Evolutionary conservation across 2,113 vertebrate species (phyloP), one percentile per base, ranked within the genome.

Genomic region (Phoxinus phoxinus): DNA sequence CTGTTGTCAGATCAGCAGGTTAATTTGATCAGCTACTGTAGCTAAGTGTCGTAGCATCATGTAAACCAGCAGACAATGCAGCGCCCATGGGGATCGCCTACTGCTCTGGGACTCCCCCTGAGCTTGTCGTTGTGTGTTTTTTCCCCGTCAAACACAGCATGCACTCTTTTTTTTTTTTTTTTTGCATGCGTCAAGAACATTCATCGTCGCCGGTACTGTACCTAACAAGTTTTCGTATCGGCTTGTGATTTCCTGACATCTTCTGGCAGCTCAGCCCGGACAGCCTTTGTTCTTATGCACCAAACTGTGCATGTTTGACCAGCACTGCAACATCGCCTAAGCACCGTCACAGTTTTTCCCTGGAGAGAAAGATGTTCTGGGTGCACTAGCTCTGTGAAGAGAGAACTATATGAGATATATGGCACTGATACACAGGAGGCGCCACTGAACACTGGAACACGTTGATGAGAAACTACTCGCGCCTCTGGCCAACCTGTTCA

Each of bases 231-330:
- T 85, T 84, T 87, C 80, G 30, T 58, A 85, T 84, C 84, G 85
- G 88, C 87, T 37, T 87, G 73, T 84, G 84, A 92, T 91, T 91
- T n/a, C n/a, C 89, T 89, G 82, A 87, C 56, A 82, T 92, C 84
- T 67, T 87, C 86, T 87, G 92, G 91, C 92, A 92, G 91, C 92
- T 92, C 69, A 84, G 81, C 46, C 67, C n/a, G 41, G 12, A 74
- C 61, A 81, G 86, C 75, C 76, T 81, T 82, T 82, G 37, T 35
- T 71, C 73, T n/a, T 46, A 74, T 74, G n/a, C 59, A 69, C 21
- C 13, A 11, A 67, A 53, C 53, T 17, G 15, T 63, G 17, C 7
- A 46, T 74, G 72, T 72, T 48, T 61, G 51, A 86, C 48, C 69
- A 79, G 56, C 56, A 79, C 59, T 81, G 56, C 58, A 25, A 63